Evolutionary conservation across 1,140 invertebrate genomes (phyloP).

Genomic region (Cydia pomonella): DNA sequence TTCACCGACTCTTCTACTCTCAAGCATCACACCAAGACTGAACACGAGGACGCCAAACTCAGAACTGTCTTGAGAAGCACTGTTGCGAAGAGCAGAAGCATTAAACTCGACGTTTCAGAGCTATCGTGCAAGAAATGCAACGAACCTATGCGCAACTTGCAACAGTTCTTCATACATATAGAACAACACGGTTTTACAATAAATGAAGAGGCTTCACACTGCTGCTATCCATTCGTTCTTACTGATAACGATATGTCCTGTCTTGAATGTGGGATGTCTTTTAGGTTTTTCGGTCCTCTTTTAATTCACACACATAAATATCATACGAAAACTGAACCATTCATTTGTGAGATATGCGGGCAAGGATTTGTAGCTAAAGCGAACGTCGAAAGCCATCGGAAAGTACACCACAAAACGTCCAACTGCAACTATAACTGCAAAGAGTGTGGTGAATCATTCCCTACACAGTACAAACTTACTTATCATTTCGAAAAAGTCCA

Average conservation of each 20-base stretch:
- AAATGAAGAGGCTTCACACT: conserved; percentile 33
- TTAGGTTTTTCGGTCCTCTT: conserved; percentile 41
- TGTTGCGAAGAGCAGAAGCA: conserved; percentile 18
- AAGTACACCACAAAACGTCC: conserved; percentile 34
- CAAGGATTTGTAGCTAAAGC: conserved; percentile 39
- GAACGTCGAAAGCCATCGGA: conserved; percentile 41
- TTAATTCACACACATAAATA: conserved; percentile 41
- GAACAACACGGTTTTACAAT: conserved; percentile 40
- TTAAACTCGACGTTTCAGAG: conserved; percentile 46
- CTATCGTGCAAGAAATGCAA: conserved; percentile 42
- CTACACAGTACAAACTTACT: conserved; percentile 15
- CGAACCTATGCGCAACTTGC: conserved; percentile 34
- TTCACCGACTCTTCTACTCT: conserved; percentile 45
- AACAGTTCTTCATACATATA: conserved; percentile 40
- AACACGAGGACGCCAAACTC: conserved; percentile 43
- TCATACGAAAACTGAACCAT: conserved; percentile 40
- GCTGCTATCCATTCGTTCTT: conserved; percentile 40
- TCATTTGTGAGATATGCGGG: conserved; percentile 46
- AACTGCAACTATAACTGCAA: conserved; percentile 31
- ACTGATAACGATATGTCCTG: conserved; percentile 42
- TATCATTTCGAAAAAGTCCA: conserved; percentile 34
- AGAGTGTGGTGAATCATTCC: conserved; percentile 36
- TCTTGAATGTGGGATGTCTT: conserved; percentile 41
- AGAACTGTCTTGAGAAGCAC: conserved; percentile 35
- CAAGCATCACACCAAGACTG: conserved; percentile 42